Evolutionary conservation across 2,888 invertebrate genomes (phyloP), one percentile per base, ranked within the genome.

Genomic region (Acrobasis suavella): DNA sequence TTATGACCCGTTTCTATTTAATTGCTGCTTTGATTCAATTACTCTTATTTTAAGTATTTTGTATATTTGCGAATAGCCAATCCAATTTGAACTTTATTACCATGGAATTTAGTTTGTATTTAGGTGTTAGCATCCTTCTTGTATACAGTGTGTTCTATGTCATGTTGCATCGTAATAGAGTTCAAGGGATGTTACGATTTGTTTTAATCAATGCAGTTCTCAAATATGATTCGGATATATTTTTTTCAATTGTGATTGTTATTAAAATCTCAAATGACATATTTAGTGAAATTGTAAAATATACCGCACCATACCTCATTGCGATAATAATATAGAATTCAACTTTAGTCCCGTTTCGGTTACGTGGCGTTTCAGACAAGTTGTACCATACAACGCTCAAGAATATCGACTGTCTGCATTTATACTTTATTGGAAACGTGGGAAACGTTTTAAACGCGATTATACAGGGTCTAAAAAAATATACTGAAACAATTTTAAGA

Each of bases 231-330:
- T 37, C 37, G 9, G 37, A 15, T 7, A 37, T 38, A 56, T 56
- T 10, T 42, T 1, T 32, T 32, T 7, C 0, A 22, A 22, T 22
- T 22, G 22, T 22, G 3, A 32, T 32, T 32, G 5, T 7, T 42
- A 14, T 17, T 39, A 10, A 46, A 46, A 17, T 42, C 42, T 56
- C 22, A 42, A 56, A 56, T 15, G 56, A 56, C 56, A 56, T 56
- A 22, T 46, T 50, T 60, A 65, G 60, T 64, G 58, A 67, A 67
- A 62, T 64, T 69, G 64, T 68, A 65, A 64, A 65, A 64, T 62
- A 60, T 60, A 60, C 60, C 60, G 60, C 60, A 78, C 75, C 82
- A 80, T 84, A 86, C 85, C 85, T 86, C 86, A 86, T 81, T 72
- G 76, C 78, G 77, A 75, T 82, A 80, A 78, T 72, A 70, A 69